phyloP scores from a whole-genome alignment of 2,113 vertebrate species.

The Petrocephalus zakoni region DNA sequence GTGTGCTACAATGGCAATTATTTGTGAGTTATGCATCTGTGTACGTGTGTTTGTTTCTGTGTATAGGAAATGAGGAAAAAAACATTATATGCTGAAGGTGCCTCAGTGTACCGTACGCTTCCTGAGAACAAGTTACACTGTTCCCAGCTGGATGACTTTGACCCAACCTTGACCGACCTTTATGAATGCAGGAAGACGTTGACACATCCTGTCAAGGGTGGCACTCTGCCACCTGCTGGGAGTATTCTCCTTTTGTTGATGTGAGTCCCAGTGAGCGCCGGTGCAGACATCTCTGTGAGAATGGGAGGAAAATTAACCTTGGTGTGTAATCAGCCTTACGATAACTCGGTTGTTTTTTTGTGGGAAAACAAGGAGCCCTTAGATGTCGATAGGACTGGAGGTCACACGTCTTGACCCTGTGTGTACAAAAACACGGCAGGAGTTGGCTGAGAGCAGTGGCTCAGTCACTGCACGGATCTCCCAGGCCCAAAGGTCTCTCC shows the following conservation, averaged over 20 bases:
- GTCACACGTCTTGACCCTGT: constrained; percentile 35
- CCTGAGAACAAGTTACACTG: constrained; percentile 28
- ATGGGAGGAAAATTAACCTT: constrained; percentile 33
- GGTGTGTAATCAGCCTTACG: constrained; percentile 40
- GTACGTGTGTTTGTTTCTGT: constrained; percentile 11
- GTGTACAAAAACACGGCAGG: not conserved
- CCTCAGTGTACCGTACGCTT: constrained; percentile 27
- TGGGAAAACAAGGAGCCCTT: constrained; percentile 43
- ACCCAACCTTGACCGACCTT: constrained; percentile 40
- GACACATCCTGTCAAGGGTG: constrained; percentile 51
- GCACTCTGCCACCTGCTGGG: not conserved
- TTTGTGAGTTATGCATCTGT: constrained; percentile 14
- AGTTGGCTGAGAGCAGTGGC: not conserved
- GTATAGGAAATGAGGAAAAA: constrained; percentile 24
- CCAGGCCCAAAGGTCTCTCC: not conserved
- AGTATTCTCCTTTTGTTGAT: constrained; percentile 36
- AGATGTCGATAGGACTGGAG: constrained; percentile 32
- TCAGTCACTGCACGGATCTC: not conserved
- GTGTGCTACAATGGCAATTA: not conserved
- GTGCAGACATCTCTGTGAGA: constrained; percentile 33
- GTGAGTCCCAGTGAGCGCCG: constrained; percentile 32
- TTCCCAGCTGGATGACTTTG: constrained; percentile 33
- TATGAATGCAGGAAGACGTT: constrained; percentile 35
- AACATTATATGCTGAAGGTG: not conserved
- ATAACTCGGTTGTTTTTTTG: constrained; percentile 44